Evolutionary conservation across 2,888 invertebrate species (phyloP).

Genomic region (Sphaeridia pumilis): DNA sequence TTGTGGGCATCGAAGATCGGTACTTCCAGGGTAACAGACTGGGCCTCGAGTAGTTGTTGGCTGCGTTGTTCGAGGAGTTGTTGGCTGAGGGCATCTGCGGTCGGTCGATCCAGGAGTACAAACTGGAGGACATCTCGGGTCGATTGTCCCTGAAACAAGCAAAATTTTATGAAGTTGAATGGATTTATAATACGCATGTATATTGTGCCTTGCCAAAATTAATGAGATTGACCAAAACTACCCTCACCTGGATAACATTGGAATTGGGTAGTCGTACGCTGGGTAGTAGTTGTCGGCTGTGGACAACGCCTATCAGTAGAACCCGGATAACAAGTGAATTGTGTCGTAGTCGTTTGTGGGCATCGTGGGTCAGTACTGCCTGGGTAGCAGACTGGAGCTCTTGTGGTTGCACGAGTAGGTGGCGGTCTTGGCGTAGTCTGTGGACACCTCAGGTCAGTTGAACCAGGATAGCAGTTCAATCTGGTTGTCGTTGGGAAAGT

Average conservation of each 20-base stretch:
- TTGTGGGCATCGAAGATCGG: conserved; percentile 29
- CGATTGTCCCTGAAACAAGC: conserved; percentile 34
- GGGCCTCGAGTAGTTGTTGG: conserved; percentile 30
- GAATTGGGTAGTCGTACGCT: conserved; percentile 27
- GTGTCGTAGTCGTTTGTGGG: conserved; percentile 8
- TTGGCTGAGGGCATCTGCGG: conserved; percentile 21
- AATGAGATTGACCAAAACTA: no score
- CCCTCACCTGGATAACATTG: conserved; percentile 15
- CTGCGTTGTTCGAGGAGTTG: conserved; percentile 22
- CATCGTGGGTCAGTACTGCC: conserved; percentile 22
- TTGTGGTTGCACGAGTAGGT: conserved; percentile 6
- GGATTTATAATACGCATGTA: no score
- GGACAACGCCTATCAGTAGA: conserved; percentile 32
- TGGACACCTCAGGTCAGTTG: neutral
- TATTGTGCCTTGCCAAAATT: no score
- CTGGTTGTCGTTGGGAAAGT: neutral
- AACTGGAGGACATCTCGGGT: conserved; percentile 17
- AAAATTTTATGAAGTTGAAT: no score
- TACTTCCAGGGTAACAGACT: conserved; percentile 19
- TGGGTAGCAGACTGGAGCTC: conserved; percentile 11
- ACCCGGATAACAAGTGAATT: conserved; percentile 24
- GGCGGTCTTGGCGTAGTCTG: neutral
- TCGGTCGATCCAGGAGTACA: conserved; percentile 20
- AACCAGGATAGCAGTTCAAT: conserved; percentile 1
- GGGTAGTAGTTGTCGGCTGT: neutral